Evolutionary conservation across 2,797 vertebrate genomes (phyloP), one percentile per base, ranked within the genome.

Genomic region (Eutrigla gurnardus): DNA sequence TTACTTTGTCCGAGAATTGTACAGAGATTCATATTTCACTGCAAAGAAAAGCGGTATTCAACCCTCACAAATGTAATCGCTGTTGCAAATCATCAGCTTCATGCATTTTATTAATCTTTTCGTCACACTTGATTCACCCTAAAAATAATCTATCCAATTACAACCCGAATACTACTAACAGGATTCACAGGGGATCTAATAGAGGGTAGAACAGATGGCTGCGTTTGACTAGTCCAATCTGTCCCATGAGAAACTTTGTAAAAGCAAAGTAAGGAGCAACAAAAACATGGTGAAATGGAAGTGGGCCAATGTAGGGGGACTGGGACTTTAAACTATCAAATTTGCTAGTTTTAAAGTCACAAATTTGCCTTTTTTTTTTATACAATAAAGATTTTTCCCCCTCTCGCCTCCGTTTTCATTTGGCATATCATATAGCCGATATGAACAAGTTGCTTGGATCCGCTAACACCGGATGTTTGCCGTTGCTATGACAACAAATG

Each of bases 131-230:
- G n/a, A 43, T 81, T 77, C 60, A 55, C 45, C 25, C 9, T 47
- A 42, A 63, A 72, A 62, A 68, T 66, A 59, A 70, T 50, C 37
- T 65, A 42, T 65, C 37, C 39, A 73, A 42, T 80, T 75, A 47
- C 35, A 70, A 72, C 18, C 68, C 62, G 50, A 71, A 70, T 45
- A 60, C 57, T 49, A 45, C 64, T 43, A 64, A 63, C 59, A 5
- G 46, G 43, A 70, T 45, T 85, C 79, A 50, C 60, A n/a, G 49
- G 70, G 46, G 55, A 66, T 36, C 32, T 25, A 49, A 4, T 25
- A 39, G 37, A 74, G 65, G 67, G 36, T n/a, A 49, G 57, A 66
- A 77, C 81, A 86, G 77, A 84, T 81, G 81, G 81, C 71, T 65
- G 67, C 36, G 15, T 77, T 78, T 72, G 77, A 35, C 65, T 11